A percentile compares a stretch with the other conserved stretches of the same genome.
Conservation (phyloP, 2,797 vertebrate species). For the Poeciliopsis gracilis region DNA sequence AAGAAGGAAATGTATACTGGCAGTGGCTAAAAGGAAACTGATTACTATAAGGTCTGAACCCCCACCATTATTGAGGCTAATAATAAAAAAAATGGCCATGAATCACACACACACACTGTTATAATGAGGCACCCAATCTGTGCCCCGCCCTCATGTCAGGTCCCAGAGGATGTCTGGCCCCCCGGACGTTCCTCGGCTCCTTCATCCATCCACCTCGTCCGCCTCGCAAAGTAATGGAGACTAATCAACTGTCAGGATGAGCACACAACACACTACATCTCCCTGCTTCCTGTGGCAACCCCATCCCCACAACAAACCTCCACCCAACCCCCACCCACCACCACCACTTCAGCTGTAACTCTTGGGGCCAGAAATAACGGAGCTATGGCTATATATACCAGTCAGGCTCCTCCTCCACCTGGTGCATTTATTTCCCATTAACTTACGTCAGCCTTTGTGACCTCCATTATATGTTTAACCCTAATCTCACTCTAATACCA, state of each 20-base stretch:
- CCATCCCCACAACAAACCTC: constrained; percentile 3
- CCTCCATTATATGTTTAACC: constrained; percentile 25
- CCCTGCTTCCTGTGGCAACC: constrained; percentile 45
- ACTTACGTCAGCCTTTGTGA: constrained; percentile 28
- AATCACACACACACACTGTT: constrained; percentile 35
- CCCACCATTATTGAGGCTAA: constrained; percentile 45
- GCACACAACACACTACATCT: constrained; percentile 61
- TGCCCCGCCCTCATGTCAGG: constrained; percentile 34
- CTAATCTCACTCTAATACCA: constrained; percentile 20
- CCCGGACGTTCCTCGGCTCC: constrained; percentile 33
- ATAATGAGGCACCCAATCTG: constrained; percentile 22
- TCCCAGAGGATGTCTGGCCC: constrained; percentile 19
- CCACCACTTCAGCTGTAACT: constrained; percentile 53
- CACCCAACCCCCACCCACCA: constrained; percentile 12
- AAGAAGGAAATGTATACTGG: constrained; percentile 7
- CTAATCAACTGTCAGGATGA: constrained; percentile 74
- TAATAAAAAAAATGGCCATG: constrained; percentile 42
- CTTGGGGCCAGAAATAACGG: constrained; percentile 67
- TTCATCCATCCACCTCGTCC: constrained; percentile 63
- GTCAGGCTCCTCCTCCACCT: constrained; percentile 21
- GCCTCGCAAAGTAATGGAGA: constrained; percentile 75
- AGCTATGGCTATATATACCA: constrained; percentile 74
- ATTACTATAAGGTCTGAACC: constrained; percentile 62
- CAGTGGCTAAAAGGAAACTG: constrained; percentile 52
- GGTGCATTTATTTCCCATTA: constrained; percentile 20